phyloP scores from a whole-genome alignment of 1,140 invertebrate genomes.

The Adoxophyes honmai region DNA sequence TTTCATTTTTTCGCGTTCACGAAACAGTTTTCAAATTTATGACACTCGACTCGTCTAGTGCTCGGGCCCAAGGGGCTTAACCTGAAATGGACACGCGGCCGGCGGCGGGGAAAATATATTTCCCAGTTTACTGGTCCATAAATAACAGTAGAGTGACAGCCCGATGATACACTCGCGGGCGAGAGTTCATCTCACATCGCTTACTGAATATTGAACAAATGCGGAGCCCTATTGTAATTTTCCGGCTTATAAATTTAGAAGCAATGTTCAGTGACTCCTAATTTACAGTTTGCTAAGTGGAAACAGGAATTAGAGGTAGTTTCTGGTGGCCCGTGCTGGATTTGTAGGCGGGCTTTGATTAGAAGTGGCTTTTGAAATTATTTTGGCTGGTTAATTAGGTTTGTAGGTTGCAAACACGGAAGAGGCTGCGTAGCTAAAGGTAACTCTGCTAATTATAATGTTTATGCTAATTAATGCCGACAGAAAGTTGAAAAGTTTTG shows the following conservation, averaged over 20 bases:
- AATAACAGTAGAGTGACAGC: slow-evolving; percentile 71
- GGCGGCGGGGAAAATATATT: slow-evolving; percentile 71
- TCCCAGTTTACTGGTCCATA: slow-evolving; percentile 74
- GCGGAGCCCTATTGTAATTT: slow-evolving; percentile 31
- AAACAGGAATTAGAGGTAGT: background rate
- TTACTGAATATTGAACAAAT: slow-evolving; percentile 65
- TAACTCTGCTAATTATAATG: too few species aligned
- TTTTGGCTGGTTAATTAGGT: too few species aligned
- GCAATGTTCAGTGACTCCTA: too few species aligned
- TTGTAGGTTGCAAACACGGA: too few species aligned
- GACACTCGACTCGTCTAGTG: slow-evolving; percentile 70
- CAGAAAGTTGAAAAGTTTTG: too few species aligned
- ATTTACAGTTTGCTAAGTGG: background rate
- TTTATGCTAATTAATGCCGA: too few species aligned
- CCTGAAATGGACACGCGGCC: slow-evolving; percentile 70
- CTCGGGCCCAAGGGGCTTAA: slow-evolving; percentile 67
- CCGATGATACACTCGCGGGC: slow-evolving; percentile 68
- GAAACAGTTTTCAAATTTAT: slow-evolving; percentile 73
- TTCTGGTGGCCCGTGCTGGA: background rate
- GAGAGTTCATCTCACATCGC: slow-evolving; percentile 63
- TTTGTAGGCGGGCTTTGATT: too few species aligned
- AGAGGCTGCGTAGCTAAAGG: too few species aligned
- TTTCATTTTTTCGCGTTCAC: slow-evolving; percentile 59
- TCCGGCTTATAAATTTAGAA: slow-evolving; percentile 21
- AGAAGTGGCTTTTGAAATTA: too few species aligned